phyloP scores from a whole-genome alignment of 2,888 invertebrate genomes.

The Drosophila tripunctata region DNA sequence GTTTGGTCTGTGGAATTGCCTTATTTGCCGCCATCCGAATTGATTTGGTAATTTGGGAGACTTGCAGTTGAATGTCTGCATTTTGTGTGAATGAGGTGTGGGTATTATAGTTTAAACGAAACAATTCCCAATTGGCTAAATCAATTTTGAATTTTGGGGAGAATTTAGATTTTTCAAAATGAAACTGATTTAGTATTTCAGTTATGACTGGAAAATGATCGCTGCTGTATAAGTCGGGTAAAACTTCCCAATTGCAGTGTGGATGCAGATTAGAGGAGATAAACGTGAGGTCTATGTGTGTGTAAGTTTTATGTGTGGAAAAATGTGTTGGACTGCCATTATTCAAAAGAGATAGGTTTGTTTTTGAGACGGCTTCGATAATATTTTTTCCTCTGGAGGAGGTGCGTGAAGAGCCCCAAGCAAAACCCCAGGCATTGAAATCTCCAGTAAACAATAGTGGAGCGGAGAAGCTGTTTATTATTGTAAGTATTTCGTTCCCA shows the following conservation, averaged over 20 bases:
- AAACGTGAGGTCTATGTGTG: slow-evolving; percentile 24
- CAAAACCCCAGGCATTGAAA: slow-evolving; percentile 30
- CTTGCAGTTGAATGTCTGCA: slow-evolving; percentile 9
- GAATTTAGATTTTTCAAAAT: slow-evolving; percentile 14
- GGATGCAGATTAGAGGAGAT: slow-evolving; percentile 20
- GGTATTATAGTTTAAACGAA: slow-evolving; percentile 9
- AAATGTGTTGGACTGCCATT: slow-evolving; percentile 12
- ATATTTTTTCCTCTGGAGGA: slow-evolving; percentile 23
- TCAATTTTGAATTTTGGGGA: slow-evolving; percentile 12
- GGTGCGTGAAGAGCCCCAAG: slow-evolving; percentile 19
- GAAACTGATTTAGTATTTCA: slow-evolving; percentile 9
- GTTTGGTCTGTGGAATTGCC: slow-evolving; percentile 16
- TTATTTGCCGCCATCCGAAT: slow-evolving; percentile 11
- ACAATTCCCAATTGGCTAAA: slow-evolving; percentile 4
- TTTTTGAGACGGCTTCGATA: slow-evolving; percentile 1
- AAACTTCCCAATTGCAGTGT: slow-evolving; percentile 14
- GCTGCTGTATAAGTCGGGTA: slow-evolving; percentile 18
- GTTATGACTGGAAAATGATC: slow-evolving; percentile 10
- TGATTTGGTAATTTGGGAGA: slow-evolving; percentile 13
- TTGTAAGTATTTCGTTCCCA: background rate
- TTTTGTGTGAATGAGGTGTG: slow-evolving; percentile 5
- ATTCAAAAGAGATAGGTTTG: slow-evolving; percentile 2
- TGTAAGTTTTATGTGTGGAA: slow-evolving; percentile 15
- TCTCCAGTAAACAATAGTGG: slow-evolving; percentile 19
- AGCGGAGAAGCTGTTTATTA: slow-evolving; percentile 1